Evolutionary conservation across 2,113 vertebrate genomes (phyloP).

Genomic region (Menura novaehollandiae): DNA sequence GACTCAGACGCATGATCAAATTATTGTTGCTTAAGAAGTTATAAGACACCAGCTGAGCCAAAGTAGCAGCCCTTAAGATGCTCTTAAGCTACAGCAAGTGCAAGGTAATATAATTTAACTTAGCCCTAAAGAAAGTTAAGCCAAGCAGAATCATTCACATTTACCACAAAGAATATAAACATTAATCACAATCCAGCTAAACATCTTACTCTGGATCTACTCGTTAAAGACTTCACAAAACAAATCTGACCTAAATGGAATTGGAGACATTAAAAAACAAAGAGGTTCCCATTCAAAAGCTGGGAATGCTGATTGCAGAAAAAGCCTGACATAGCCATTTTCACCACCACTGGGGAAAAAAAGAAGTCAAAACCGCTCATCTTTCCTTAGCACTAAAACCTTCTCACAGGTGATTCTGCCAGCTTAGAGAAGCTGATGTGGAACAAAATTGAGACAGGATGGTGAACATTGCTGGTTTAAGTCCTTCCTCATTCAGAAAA

Average conservation of each 20-base stretch:
- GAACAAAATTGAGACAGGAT: background rate
- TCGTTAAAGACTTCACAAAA: background rate
- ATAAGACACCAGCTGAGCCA: constrained; percentile 14
- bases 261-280: background rate
- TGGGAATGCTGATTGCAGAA: background rate
- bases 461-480: background rate
- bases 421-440: background rate
- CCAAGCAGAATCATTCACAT: background rate
- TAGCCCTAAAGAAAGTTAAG: background rate
- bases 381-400: background rate
- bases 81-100: background rate
- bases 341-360: background rate
- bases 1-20: background rate
- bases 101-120: background rate
- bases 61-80: background rate
- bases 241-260: background rate
- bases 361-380: background rate
- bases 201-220: background rate
- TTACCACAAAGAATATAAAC: background rate
- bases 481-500: background rate
- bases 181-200: background rate
- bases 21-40: constrained; percentile 44
- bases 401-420: background rate
- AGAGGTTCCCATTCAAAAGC: background rate
- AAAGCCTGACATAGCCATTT: background rate